Conservation (phyloP, 2,888 invertebrate genomes). For the Ormia ochracea region DNA sequence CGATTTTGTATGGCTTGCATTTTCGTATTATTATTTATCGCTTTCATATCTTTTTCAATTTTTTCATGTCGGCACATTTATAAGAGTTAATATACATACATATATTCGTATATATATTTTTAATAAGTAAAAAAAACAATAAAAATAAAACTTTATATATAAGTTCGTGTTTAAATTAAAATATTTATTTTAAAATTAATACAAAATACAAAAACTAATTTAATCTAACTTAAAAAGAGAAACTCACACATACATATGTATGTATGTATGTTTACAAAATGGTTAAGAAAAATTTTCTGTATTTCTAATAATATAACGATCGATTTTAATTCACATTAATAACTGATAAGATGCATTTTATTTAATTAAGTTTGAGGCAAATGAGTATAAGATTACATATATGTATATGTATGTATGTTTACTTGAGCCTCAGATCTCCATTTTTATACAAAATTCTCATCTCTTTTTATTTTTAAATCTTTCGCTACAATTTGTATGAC, state of each 20-base stretch:
- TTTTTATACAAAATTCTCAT: no score
- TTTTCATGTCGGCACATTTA: no score
- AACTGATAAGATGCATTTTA: slow-evolving; percentile 30
- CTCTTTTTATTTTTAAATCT: no score
- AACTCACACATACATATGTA: neutral
- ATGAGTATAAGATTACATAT: no score
- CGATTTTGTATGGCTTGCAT: no score
- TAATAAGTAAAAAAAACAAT: slow-evolving; percentile 1
- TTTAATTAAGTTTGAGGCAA: slow-evolving; percentile 18
- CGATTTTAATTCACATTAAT: slow-evolving; percentile 16
- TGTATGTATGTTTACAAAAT: neutral
- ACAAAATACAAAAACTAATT: slow-evolving; percentile 45
- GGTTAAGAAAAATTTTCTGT: slow-evolving; percentile 31
- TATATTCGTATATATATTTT: no score
- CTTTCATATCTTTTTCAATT: no score
- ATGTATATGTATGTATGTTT: no score
- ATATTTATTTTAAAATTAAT: slow-evolving; percentile 53
- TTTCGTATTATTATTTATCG: no score
- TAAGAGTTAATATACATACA: no score
- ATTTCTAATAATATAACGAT: slow-evolving; percentile 22
- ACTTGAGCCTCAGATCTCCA: no score
- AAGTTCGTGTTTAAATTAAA: slow-evolving; percentile 45
- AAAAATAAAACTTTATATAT: neutral
- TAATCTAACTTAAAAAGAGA: slow-evolving; percentile 19
- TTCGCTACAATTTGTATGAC: no score